A percentile compares a stretch with the other conserved stretches of the same genome.
phyloP scores from a whole-genome alignment of 2,113 vertebrate genomes.

The Podarcis cretensis region DNA sequence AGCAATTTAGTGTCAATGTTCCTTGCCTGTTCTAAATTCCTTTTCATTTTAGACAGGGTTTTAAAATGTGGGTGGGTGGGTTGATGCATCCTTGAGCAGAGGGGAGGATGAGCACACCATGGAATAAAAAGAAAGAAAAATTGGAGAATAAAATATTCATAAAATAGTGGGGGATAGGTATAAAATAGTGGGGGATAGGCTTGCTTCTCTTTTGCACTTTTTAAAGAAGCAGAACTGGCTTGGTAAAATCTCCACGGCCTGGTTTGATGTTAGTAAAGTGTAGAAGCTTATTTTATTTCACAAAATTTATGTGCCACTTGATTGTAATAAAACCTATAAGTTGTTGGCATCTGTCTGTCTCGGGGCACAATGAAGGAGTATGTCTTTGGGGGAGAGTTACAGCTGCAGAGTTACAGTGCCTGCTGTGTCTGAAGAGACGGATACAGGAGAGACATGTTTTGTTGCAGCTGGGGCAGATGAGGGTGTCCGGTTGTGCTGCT shows the following conservation, averaged over 20 bases:
- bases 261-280: neutral
- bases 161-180: too few species aligned
- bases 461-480: too few species aligned
- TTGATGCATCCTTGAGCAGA: neutral
- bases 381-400: too few species aligned
- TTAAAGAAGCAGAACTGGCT: neutral
- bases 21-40: slow-evolving; percentile 27
- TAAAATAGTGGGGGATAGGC: too few species aligned
- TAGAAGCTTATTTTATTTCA: neutral
- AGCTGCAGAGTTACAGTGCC: too few species aligned
- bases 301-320: too few species aligned
- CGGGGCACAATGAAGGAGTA: too few species aligned
- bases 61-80: neutral
- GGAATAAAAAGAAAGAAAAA: neutral
- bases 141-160: neutral
- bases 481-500: too few species aligned
- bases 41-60: neutral
- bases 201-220: neutral
- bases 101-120: neutral
- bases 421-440: too few species aligned
- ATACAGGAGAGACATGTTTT: too few species aligned
- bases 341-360: too few species aligned
- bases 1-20: neutral
- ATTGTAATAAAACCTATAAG: too few species aligned
- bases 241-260: neutral